A percentile compares a stretch with the other conserved stretches of the same genome.
These are phyloP conservation scores for Artemia sinica DNA, from an alignment of 2,888 invertebrate species.

Conservation along the genomic window DNA sequence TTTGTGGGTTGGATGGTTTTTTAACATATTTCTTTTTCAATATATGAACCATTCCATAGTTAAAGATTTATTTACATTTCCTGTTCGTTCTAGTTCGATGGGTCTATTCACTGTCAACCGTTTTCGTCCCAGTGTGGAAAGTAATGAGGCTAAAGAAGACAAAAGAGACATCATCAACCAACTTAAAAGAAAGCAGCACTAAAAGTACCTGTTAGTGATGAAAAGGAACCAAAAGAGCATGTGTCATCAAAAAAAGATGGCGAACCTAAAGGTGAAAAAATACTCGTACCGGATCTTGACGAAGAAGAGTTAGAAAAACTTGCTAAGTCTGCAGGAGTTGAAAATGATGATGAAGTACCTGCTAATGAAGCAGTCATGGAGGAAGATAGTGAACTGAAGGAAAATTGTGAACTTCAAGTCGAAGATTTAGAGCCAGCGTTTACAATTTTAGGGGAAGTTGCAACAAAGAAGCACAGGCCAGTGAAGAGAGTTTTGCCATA, in stretches of 20 bases:
- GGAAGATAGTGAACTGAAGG: not conserved
- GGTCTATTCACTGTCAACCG: constrained; percentile 5
- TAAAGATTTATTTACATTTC: too few relatives aligned
- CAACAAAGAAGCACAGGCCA: constrained; percentile 33
- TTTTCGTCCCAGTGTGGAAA: constrained; percentile 9
- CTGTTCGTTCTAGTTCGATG: not conserved
- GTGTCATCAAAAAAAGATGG: not conserved
- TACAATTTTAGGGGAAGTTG: constrained; percentile 48
- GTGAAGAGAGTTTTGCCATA: constrained; percentile 55
- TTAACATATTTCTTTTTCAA: too few relatives aligned
- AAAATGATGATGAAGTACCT: constrained; percentile 31
- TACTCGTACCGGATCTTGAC: not conserved
- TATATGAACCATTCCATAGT: too few relatives aligned
- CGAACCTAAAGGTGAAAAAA: not conserved
- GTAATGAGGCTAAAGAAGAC: not conserved
- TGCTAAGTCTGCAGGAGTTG: constrained; percentile 31
- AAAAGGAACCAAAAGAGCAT: not conserved
- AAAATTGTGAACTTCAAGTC: not conserved
- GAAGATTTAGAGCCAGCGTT: constrained; percentile 33
- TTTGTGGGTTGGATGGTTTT: too few relatives aligned
- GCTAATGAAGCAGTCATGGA: not conserved
- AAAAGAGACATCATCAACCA: not conserved
- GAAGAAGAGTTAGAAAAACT: not conserved
- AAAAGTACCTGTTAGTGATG: not conserved
- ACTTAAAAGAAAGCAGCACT: not conserved